These are phyloP conservation scores for Steromphala cineraria DNA, from an alignment of 2,888 invertebrate genomes.

Conservation along the genomic window DNA sequence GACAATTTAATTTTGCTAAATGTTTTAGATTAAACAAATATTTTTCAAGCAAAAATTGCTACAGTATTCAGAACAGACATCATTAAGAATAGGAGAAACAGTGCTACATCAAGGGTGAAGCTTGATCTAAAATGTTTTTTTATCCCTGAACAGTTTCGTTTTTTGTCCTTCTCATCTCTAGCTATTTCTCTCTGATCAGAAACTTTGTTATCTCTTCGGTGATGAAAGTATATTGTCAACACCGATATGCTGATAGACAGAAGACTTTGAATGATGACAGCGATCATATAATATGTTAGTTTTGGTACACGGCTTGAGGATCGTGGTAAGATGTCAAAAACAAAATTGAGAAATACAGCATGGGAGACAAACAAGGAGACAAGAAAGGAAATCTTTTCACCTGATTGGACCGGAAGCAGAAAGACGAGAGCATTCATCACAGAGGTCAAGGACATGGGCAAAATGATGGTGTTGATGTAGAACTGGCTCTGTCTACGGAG, in stretches of 20 bases:
- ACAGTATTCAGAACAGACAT: not conserved
- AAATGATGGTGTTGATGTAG: constrained; percentile 26
- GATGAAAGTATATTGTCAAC: too few species aligned
- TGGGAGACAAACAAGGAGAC: constrained; percentile 1
- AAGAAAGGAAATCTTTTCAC: constrained; percentile 20
- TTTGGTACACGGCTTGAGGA: not conserved
- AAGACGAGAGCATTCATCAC: constrained; percentile 27
- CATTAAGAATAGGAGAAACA: not conserved
- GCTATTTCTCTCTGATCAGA: too few species aligned
- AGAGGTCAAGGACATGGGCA: constrained; percentile 29
- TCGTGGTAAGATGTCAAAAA: not conserved
- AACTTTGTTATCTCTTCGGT: too few species aligned
- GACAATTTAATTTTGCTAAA: too few species aligned
- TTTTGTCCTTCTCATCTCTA: too few species aligned
- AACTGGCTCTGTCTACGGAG: not conserved
- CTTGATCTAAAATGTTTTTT: too few species aligned
- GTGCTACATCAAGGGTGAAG: too few species aligned
- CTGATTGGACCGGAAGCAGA: constrained; percentile 13
- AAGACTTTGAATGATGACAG: not conserved
- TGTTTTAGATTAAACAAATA: too few species aligned
- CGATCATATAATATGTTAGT: not conserved
- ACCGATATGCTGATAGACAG: not conserved
- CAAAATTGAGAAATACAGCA: not conserved
- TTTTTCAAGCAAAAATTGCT: not conserved
- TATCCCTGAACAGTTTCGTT: too few species aligned